Evolutionary conservation across 2,113 vertebrate genomes (phyloP), one percentile per base, ranked within the genome.

Genomic region (Cheirogaleus medius): DNA sequence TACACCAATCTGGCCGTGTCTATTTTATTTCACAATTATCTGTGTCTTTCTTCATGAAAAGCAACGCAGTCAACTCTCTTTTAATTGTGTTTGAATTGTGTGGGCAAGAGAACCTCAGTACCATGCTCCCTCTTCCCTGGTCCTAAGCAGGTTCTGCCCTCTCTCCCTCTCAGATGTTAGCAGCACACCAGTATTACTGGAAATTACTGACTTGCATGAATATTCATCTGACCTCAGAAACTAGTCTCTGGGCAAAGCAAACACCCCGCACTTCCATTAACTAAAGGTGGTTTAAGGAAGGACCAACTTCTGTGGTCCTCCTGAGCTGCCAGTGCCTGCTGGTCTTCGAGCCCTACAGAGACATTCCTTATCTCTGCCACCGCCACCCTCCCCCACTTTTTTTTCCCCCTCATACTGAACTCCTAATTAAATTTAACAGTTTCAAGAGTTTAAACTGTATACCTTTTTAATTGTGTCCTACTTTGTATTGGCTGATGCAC

Each of bases 401-500:
- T 82, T 15, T 42, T 64, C 10, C 3, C 13, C 14, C 93, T 58
- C 82, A 80, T 94, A 52, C 95, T 94, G 97, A 98, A 98, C 97
- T 97, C 97, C 97, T 98, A 98, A 98, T 98, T 97, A 93, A 97
- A 97, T 94, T 91, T 93, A 97, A 97, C 95, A 90, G 95, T 97
- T 96, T 97, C 58, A 34, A 95, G 98, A 98, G 98, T 87, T 98
- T 98, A 97, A 96, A 97, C 98, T 96, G 96, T 94, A 94, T 98
- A 96, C 97, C 95, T 98, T 98, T 99, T 91, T 98, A 98, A 98
- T 98, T 97, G 97, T 98, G 97, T 98, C 98, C 98, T 98, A 98
- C 98, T 99, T 99, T 98, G 98, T 98, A 98, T 98, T 98, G 98
- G 98, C 98, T 98, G 98, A 97, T 97, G 98, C 97, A 97, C 97